Conservation (phyloP, 2,113 vertebrate genomes). For the Tamias sibiricus region DNA sequence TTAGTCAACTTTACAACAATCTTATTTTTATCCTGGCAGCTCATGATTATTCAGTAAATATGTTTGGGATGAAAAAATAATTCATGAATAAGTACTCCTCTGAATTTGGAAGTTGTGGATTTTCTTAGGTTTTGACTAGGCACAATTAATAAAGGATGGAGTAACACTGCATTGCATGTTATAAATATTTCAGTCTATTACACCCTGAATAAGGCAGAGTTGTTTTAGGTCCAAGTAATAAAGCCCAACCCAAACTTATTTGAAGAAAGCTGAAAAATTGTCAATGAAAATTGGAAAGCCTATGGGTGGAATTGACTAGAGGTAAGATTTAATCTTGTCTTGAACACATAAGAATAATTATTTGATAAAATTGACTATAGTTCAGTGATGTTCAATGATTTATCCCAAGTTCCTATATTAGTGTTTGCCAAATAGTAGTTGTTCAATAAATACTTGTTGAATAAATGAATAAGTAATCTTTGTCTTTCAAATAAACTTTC, state of each 20-base stretch:
- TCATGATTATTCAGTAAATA: neutral
- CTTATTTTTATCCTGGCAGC: neutral
- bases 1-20: neutral
- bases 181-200: neutral
- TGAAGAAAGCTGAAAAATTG: conserved; percentile 19
- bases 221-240: neutral
- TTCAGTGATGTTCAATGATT: neutral
- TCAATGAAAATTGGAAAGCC: neutral
- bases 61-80: neutral
- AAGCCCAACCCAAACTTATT: neutral
- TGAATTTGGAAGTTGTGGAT: neutral
- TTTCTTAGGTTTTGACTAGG: neutral
- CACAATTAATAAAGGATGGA: neutral
- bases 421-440: neutral
- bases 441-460: neutral
- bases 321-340: neutral
- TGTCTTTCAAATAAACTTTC: neutral
- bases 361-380: neutral
- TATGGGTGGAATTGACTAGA: neutral
- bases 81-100: neutral
- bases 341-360: neutral
- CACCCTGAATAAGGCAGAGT: neutral
- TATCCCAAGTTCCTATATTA: neutral
- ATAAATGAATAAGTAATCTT: neutral
- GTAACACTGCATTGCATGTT: neutral